Evolutionary conservation across 2,797 vertebrate species (phyloP).

Genomic region (Darevskia mixta): DNA sequence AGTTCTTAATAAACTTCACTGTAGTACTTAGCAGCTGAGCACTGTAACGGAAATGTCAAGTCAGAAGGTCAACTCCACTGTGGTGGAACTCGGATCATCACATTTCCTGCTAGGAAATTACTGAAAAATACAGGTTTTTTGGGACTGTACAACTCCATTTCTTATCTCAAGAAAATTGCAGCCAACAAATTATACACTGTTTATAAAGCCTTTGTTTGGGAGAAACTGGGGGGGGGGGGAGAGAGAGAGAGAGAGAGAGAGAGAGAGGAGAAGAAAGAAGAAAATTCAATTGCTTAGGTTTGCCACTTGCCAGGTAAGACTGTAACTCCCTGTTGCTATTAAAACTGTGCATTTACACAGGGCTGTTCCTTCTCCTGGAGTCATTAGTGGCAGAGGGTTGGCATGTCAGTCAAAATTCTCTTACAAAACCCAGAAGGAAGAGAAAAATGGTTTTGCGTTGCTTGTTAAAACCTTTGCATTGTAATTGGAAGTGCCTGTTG

Average conservation of each 20-base stretch:
- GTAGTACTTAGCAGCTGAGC: constrained; percentile 31
- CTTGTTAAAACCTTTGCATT: constrained; percentile 23
- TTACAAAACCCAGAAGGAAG: not conserved
- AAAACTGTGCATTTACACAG: constrained; percentile 18
- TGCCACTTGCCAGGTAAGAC: not conserved
- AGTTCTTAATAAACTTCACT: constrained; percentile 32
- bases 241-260: not conserved
- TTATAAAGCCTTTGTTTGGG: constrained; percentile 34
- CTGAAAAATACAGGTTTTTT: constrained; percentile 40
- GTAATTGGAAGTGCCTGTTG: not conserved
- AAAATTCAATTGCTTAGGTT: constrained; percentile 19
- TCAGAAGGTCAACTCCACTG: constrained; percentile 45
- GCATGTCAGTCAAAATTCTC: not conserved
- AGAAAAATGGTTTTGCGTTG: not conserved
- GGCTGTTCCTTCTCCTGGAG: not conserved
- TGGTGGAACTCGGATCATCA: constrained; percentile 35
- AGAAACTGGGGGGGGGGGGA: not conserved
- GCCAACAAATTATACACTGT: constrained; percentile 21
- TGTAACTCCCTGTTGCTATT: not conserved
- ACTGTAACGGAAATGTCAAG: constrained; percentile 36
- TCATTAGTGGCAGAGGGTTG: constrained; percentile 10
- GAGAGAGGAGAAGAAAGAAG: not conserved
- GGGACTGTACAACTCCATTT: constrained; percentile 27
- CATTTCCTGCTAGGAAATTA: constrained; percentile 44
- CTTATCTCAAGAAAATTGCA: constrained; percentile 36